phyloP scores from a whole-genome alignment of 2,888 invertebrate species.

The Thymelicus sylvestris region DNA sequence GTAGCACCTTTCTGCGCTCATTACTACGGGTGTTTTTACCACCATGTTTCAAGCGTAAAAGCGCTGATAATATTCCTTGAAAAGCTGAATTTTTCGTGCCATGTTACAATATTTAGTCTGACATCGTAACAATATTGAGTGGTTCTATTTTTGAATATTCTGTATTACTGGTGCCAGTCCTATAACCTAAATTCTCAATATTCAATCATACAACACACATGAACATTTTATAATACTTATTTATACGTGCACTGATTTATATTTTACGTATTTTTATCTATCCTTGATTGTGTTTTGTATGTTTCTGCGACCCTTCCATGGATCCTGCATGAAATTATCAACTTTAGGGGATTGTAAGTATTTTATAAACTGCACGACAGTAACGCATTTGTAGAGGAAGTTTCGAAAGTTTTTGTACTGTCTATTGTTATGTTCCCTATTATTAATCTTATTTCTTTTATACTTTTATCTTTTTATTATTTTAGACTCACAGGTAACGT shows the following conservation, averaged over 20 bases:
- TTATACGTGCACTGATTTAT: slow-evolving; percentile 16
- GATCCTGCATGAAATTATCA: slow-evolving; percentile 80
- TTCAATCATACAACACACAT: no score
- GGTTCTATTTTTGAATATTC: no score
- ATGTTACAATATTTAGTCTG: no score
- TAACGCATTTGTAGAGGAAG: slow-evolving; percentile 5
- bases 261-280: slow-evolving; percentile 35
- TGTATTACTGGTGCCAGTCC: neutral
- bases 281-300: slow-evolving; percentile 58
- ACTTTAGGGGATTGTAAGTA: slow-evolving; percentile 83
- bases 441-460: neutral
- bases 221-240: neutral
- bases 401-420: neutral
- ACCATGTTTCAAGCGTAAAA: no score
- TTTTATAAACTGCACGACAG: slow-evolving; percentile 49
- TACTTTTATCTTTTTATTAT: neutral
- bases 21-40: no score
- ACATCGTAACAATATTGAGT: no score
- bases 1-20: no score
- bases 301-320: slow-evolving; percentile 73
- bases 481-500: slow-evolving; percentile 1
- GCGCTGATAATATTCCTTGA: no score
- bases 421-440: neutral
- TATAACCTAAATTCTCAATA: neutral
- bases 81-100: no score